Evolutionary conservation across 2,113 vertebrate species (phyloP), one percentile per base, ranked within the genome.

Genomic region (Amblyopsis rosae): DNA sequence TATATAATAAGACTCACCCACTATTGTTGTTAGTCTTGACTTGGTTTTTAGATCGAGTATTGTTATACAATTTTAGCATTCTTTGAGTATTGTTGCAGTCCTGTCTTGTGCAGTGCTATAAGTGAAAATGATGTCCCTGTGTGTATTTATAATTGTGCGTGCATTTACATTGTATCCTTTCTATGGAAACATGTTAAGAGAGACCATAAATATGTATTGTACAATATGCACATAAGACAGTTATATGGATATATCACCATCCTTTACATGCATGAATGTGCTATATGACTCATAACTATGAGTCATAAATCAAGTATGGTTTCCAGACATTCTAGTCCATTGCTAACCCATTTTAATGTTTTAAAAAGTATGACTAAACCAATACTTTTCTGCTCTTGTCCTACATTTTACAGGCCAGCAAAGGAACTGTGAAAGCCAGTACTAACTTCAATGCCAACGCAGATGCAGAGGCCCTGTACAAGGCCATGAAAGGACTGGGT

Each of bases 401-500:
- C 54, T 60, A 13, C 35, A 8, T 57, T 35, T 65, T 50, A 13
- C 70, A 93, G 96, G 92, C 85, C 85, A 74, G 59, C 1, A 93
- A 83, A 94, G 96, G 96, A 83, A 96, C 94, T 0, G 92, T 98
- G 53, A 93, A 90, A 65, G 76, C 93, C 63, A 92, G 92, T 0
- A 54, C 77, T 66, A 94, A 91, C 71, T 98, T 98, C 80, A 94
- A 95, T n/a, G 93, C 94, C 76, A 93, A 88, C 67, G 86, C 87
- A 4, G 98, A 99, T 82, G 95, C 98, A 2, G 94, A 95, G 75
- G 70, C 82, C 12, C 93, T 98, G 64, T 89, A 93, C 61, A 97
- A 97, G 73, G 95, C 98, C 66, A 99, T 99, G 97, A 98, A 98
- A 81, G 97, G 97, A 70, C 64, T 99, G 9, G 97, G 97, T 98